Base-by-base conservation (phyloP, 2,888 invertebrate genomes). In the Microctonus hyperodae region DNA sequence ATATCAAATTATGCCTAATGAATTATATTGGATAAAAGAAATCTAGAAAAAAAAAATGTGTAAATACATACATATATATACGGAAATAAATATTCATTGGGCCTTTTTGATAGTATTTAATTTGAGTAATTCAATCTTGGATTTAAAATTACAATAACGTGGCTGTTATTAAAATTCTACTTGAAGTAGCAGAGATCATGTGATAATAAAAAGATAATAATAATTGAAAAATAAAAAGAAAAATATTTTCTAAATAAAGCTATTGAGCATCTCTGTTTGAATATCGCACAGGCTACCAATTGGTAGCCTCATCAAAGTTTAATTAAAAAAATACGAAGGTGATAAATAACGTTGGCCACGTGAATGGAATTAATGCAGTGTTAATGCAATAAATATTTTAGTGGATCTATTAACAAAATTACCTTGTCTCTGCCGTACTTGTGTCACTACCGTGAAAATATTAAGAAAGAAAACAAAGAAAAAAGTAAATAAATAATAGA, bases 361-460 rank as follows among this genome's bases (percentile, higher is more conserved):
- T 55, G 55, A 55, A 44, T 55, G 44, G 16, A 55, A 40, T 44
- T 50, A 65, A 65, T 65, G 60, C 53, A 61, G 65, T 65, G 60
- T 60, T 60, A 60, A 60, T 60, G 61, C 61, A 61, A 50, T 25
- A 61, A 61, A 22, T 31, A 51, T 51, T 33, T 33, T n/a, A 65
- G 55, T 64, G 63, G 60, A 59, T 51, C 25, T 51, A 64, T 37
- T 67, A 37, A 59, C 44, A 44, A 44, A 78, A 76, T 80, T 80
- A 79, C 78, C 80, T 79, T 79, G 77, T 78, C 76, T 76, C 72
- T 77, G 79, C 71, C 76, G 78, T 75, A 78, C 80, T 79, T 72
- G 72, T 69, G 76, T 77, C 74, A 75, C 77, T 75, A 79, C 75
- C 75, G 76, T 74, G 72, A 76, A 73, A 62, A 76, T 74, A 75